Evolutionary conservation across 2,888 invertebrate genomes (phyloP).

Genomic region (Protonemura montana): DNA sequence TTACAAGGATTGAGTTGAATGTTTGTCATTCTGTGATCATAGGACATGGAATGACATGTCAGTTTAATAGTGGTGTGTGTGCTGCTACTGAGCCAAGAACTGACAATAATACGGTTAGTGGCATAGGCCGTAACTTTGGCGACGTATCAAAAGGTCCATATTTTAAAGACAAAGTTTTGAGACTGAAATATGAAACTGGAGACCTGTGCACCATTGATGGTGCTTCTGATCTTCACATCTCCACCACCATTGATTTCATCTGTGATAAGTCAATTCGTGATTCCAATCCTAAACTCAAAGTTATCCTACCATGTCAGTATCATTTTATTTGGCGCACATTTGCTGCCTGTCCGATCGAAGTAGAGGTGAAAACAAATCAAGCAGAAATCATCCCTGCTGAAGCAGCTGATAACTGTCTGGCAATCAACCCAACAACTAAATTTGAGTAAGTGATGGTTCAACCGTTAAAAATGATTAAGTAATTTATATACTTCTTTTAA

Average conservation of each 20-base stretch:
- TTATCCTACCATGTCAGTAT: slow-evolving; percentile 7
- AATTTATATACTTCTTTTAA: no score
- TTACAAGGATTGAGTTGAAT: slow-evolving; percentile 22
- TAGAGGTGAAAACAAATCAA: neutral
- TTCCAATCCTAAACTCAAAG: slow-evolving; percentile 13
- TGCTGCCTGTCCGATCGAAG: slow-evolving; percentile 31
- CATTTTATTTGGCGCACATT: slow-evolving; percentile 32
- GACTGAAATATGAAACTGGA: slow-evolving; percentile 39
- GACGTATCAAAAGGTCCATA: slow-evolving; percentile 32
- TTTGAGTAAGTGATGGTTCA: slow-evolving; percentile 27
- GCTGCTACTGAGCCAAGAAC: neutral
- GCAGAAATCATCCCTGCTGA: neutral
- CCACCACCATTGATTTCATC: slow-evolving; percentile 39
- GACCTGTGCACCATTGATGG: slow-evolving; percentile 22
- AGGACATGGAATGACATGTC: slow-evolving; percentile 13
- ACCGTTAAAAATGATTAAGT: no score
- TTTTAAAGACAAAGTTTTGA: slow-evolving; percentile 26
- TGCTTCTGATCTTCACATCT: neutral
- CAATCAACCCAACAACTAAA: slow-evolving; percentile 2
- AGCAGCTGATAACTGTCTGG: neutral
- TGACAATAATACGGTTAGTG: neutral
- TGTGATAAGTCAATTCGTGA: slow-evolving; percentile 33
- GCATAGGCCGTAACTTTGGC: slow-evolving; percentile 15
- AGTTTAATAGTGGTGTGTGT: slow-evolving; percentile 29
- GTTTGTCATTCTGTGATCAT: slow-evolving; percentile 34